Evolutionary conservation across 2,113 vertebrate species (phyloP).

Genomic region (Calidris pugnax): DNA sequence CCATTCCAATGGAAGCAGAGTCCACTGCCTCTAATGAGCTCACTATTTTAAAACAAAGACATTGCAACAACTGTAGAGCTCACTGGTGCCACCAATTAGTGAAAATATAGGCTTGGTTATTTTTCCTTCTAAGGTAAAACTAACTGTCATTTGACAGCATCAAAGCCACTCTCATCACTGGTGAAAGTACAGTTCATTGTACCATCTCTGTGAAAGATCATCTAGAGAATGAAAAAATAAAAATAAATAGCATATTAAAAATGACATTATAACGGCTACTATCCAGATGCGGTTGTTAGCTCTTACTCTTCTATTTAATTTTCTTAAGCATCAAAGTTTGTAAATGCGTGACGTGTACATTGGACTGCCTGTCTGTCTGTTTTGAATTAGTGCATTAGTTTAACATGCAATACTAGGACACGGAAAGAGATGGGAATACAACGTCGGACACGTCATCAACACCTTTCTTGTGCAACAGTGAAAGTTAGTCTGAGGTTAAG

Average conservation of each 20-base stretch:
- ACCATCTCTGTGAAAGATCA: neutral
- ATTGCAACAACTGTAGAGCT: conserved; percentile 22
- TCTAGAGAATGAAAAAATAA: neutral
- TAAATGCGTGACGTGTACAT: neutral
- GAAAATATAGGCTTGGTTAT: conserved; percentile 28
- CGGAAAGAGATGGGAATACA: neutral
- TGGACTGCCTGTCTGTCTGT: neutral
- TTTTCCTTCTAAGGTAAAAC: conserved; percentile 35
- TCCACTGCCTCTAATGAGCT: conserved; percentile 41
- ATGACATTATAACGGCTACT: neutral
- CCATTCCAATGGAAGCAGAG: conserved; percentile 30
- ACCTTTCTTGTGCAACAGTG: neutral
- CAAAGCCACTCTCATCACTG: neutral
- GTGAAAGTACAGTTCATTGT: conserved; percentile 21
- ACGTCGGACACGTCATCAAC: neutral
- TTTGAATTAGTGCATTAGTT: neutral
- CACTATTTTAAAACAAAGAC: conserved; percentile 58
- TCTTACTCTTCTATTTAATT: neutral
- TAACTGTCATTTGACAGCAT: conserved; percentile 37
- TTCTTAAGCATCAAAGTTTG: neutral
- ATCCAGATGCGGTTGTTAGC: neutral
- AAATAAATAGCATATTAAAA: neutral
- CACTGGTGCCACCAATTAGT: neutral
- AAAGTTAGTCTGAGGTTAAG: neutral
- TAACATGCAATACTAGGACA: neutral